A percentile compares a stretch with the other conserved stretches of the same genome.
These are phyloP conservation scores for Tetramorium alpestre DNA, from an alignment of 1,140 invertebrate genomes.

Conservation along the genomic window DNA sequence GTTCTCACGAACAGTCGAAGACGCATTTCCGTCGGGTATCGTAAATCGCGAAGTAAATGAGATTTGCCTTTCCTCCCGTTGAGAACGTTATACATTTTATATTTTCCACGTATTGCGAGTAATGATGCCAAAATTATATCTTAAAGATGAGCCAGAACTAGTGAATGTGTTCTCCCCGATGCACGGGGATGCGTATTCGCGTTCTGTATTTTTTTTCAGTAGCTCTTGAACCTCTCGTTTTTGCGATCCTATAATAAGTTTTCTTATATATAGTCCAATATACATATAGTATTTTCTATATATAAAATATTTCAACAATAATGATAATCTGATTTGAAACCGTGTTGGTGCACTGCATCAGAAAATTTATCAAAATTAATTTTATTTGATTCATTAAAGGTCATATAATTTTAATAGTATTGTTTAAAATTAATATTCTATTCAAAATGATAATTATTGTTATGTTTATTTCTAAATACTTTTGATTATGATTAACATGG, in stretches of 20 bases:
- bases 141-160: neutral
- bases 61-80: neutral
- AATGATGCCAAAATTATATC: neutral
- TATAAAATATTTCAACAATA: conserved; percentile 38
- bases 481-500: neutral
- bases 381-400: conserved; percentile 3
- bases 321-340: conserved; percentile 5
- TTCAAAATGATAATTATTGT: neutral
- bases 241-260: conserved; percentile 26
- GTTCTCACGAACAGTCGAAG: conserved; percentile 69
- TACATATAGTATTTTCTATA: neutral
- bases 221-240: conserved; percentile 30
- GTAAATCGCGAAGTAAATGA: neutral
- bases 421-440: neutral
- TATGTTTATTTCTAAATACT: neutral
- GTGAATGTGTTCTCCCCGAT: conserved; percentile 35
- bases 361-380: neutral
- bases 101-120: neutral
- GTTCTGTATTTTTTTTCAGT: conserved; percentile 79
- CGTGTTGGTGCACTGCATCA: neutral
- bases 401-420: neutral
- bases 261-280: neutral
- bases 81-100: neutral
- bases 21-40: conserved; percentile 79
- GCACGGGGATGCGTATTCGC: conserved; percentile 79